phyloP scores from a whole-genome alignment of 2,113 vertebrate genomes.

The Solea solea region DNA sequence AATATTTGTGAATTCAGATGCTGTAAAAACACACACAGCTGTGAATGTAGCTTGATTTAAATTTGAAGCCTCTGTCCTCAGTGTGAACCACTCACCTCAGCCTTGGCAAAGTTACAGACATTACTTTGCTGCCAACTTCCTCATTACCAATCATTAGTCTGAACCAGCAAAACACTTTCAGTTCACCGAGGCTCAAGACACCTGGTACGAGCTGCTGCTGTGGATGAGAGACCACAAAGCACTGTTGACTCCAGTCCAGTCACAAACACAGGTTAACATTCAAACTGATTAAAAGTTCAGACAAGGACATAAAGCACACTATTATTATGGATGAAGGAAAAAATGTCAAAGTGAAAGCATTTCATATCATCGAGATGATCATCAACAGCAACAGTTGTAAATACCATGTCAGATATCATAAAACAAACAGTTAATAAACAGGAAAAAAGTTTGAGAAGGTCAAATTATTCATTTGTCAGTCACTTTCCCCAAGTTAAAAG shows the following conservation, averaged over 20 bases:
- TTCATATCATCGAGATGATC: not conserved
- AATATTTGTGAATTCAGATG: not conserved
- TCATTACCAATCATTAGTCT: slow-evolving; percentile 67
- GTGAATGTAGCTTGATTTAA: slow-evolving; percentile 25
- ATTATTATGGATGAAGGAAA: not conserved
- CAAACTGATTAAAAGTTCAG: slow-evolving; percentile 65
- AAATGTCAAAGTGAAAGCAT: not conserved
- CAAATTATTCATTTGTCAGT: slow-evolving; percentile 1
- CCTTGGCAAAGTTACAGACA: slow-evolving; percentile 53
- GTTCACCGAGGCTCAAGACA: slow-evolving; percentile 48
- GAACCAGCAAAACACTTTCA: slow-evolving; percentile 34
- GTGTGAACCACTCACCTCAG: slow-evolving; percentile 50
- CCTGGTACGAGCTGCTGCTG: slow-evolving; percentile 45
- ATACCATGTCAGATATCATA: not conserved
- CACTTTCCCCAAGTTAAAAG: slow-evolving; percentile 3
- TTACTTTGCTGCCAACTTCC: slow-evolving; percentile 60
- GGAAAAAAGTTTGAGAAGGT: slow-evolving; percentile 21
- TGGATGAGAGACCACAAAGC: slow-evolving; percentile 22
- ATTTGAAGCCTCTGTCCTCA: slow-evolving; percentile 51
- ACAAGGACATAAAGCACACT: slow-evolving; percentile 3
- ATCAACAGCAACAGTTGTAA: not conserved
- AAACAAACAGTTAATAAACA: not conserved
- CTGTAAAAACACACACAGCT: slow-evolving; percentile 5
- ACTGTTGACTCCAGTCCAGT: slow-evolving; percentile 44
- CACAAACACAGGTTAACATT: slow-evolving; percentile 56